A percentile compares a stretch with the other conserved stretches of the same genome.
These are phyloP conservation scores for Trichonephila inaurata DNA, from an alignment of 1,140 invertebrate species.

Conservation along the genomic window DNA sequence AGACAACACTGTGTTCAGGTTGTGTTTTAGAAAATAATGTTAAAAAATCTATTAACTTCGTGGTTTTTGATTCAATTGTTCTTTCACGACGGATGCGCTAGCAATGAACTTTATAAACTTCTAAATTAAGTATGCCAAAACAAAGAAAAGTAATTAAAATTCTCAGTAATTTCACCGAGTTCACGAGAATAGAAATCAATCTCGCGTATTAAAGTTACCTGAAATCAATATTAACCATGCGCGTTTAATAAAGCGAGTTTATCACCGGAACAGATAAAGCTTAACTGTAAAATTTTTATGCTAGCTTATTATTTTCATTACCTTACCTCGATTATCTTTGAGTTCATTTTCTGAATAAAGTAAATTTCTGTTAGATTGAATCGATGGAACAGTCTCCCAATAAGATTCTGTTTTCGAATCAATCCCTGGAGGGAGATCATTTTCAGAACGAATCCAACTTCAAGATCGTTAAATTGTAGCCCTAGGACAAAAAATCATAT, in stretches of 20 bases:
- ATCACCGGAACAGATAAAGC: background rate
- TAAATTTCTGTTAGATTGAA: slow-evolving; percentile 7
- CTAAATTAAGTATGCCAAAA: background rate
- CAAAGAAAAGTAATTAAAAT: slow-evolving; percentile 13
- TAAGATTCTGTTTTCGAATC: background rate
- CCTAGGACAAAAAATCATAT: slow-evolving; percentile 1
- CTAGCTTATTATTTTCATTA: background rate
- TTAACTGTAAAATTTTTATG: slow-evolving; percentile 17
- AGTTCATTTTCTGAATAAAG: background rate
- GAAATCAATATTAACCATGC: background rate
- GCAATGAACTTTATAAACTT: background rate
- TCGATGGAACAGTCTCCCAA: background rate
- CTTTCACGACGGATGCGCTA: background rate
- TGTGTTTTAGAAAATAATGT: no score
- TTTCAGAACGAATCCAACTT: background rate
- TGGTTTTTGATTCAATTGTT: no score
- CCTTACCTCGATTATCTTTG: slow-evolving; percentile 10
- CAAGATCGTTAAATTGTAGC: background rate
- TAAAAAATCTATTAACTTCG: no score
- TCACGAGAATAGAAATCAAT: background rate
- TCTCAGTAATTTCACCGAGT: background rate
- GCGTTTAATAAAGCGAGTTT: background rate
- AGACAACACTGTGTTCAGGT: no score
- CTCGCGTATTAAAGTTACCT: background rate
- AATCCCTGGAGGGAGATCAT: slow-evolving; percentile 21